Base-by-base conservation (phyloP, 2,797 vertebrate genomes). In the Limosa lapponica region DNA sequence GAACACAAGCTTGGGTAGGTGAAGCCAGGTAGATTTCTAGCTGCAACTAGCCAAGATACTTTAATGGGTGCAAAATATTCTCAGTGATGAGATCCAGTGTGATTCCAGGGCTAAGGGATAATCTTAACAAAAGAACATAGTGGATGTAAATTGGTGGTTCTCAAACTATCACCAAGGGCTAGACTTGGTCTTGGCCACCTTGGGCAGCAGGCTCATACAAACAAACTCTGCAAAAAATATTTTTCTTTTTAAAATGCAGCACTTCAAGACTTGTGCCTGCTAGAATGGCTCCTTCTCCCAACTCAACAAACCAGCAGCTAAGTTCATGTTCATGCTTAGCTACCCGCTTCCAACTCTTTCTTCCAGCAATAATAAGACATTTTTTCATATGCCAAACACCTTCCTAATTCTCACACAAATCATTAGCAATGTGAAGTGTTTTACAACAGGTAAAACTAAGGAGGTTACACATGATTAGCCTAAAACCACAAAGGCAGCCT, bases 391-490 rank as follows among this genome's bases (percentile, higher is more conserved):
- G 43, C 27, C 67, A 66, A 51, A 71, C 44, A 74, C 34, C 25
- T 20, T 89, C 32, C 22, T 82, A 77, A 79, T 95, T 93, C 69
- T 88, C 73, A 94, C 78, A 70, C 23, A 89, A 91, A 64, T 70
- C 44, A 41, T 84, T 83, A 75, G 20, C 55, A 77, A 37, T 43
- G 44, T n/a, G 46, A 85, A 39, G 41, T 44, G 28, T 16, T 95
- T 93, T 91, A 49, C 48, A 87, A 36, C 34, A 93, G 73, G 88
- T 89, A 55, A 84, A 82, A 82, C n/a, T 71, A 70, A 59, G 62
- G 61, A 87, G 23, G 54, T 75, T 90, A 57, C 62, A 75, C 48
- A 51, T 58, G 46, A 92, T 74, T 89, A 74, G n/a, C 36, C 84
- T 75, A 93, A 95, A 96, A 72, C n/a, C 51, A 79, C 55, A 89